phyloP scores from a whole-genome alignment of 2,888 invertebrate species.

The Erebia ligea region DNA sequence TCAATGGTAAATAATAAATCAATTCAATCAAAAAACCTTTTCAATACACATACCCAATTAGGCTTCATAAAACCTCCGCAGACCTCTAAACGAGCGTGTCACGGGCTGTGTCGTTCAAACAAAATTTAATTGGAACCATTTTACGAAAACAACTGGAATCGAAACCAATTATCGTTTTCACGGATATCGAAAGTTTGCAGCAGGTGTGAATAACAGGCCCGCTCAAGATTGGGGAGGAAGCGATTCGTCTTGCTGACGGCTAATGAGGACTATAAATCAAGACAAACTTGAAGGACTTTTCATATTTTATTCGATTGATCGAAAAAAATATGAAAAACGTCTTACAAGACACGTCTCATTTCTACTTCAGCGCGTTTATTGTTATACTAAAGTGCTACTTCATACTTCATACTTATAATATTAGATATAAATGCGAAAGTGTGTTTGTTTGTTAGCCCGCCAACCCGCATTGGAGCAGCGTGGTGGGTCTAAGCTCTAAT shows the following conservation, averaged over 20 bases:
- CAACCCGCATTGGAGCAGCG: no score
- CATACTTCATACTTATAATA: no score
- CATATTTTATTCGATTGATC: not conserved
- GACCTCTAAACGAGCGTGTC: constrained; percentile 35
- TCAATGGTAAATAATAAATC: no score
- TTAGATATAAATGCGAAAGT: no score
- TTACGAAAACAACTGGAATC: constrained; percentile 72
- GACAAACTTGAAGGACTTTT: not conserved
- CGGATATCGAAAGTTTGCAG: constrained; percentile 75
- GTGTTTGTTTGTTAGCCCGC: no score
- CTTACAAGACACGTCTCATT: not conserved
- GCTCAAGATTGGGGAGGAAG: constrained; percentile 45
- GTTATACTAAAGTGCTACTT: constrained; percentile 29
- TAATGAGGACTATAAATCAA: constrained; percentile 2
- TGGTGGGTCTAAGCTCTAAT: no score
- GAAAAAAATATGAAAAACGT: not conserved
- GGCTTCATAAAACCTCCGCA: constrained; percentile 10
- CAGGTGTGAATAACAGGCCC: constrained; percentile 69
- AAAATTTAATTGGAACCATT: constrained; percentile 75
- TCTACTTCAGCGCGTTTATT: constrained; percentile 20
- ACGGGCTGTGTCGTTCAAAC: constrained; percentile 52
- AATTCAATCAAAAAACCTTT: not conserved
- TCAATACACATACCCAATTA: not conserved
- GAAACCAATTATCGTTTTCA: constrained; percentile 79
- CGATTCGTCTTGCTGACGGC: constrained; percentile 36